Base-by-base conservation (phyloP, 2,797 vertebrate species). In the Dermochelys coriacea region DNA sequence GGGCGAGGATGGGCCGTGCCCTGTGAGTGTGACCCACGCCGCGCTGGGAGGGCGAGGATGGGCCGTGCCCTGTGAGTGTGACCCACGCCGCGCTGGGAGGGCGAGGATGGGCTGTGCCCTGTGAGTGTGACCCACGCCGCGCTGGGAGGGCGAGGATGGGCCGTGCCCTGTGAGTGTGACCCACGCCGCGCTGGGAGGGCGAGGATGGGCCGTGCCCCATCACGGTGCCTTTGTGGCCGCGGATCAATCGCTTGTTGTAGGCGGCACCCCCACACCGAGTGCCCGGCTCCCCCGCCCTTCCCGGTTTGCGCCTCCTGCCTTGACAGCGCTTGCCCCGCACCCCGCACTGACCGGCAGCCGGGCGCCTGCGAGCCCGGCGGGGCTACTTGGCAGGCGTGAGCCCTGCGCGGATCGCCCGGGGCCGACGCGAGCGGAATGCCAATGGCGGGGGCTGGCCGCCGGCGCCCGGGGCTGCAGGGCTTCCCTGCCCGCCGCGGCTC, bases 21-120 rank as follows among this genome's bases (percentile, higher is more conserved):
- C 31, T 8, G 11, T n/a, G 61, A 16, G 14, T 2, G 61, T n/a
- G 61, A 51, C 6, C 12, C 34, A 4, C 0, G 31, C 54, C 9
- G 0, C 4, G 2, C 54, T 25, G 31, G 15, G 59, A 34, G 31
- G 16, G 2, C 1, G 1, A 29, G 14, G 4, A 8, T 3, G 7
- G 6, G 6, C 8, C 34, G 16, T 21, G 64, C 64, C n/a, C n/a
- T 3, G 34, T 21, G 64, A 21, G 14, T 3, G n/a, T 21, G 64
- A 23, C n/a, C 52, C 51, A 4, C 4, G 7, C 61, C 3, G 8
- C 7, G 31, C 59, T 10, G 8, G 68, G n/a, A 9, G 9, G 6
- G 11, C 5, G 10, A 19, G 9, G 7, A 3, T 1, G 5, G 8
- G 21, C 37, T 5, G 23, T 12, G 21, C 64, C 19, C 68, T 23